These are phyloP conservation scores for Dendropsophus ebraccatus DNA, from an alignment of 2,113 vertebrate species.

Conservation along the genomic window DNA sequence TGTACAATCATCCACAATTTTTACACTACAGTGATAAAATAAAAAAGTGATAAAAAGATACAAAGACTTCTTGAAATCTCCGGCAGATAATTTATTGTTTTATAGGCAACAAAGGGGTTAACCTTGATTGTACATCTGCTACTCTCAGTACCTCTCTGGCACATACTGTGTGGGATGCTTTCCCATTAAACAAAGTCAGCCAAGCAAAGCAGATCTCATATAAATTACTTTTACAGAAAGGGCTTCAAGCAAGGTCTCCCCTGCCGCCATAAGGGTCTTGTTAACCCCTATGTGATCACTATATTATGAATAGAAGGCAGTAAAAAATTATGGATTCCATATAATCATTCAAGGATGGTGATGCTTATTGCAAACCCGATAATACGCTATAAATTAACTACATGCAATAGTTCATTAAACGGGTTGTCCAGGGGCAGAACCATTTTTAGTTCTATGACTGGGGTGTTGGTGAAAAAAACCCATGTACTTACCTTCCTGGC, in stretches of 20 bases:
- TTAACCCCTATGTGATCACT: constrained; percentile 10
- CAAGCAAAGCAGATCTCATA: constrained; percentile 48
- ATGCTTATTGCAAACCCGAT: not conserved
- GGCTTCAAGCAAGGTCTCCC: constrained; percentile 10
- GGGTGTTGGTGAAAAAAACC: no score
- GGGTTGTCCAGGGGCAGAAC: no score
- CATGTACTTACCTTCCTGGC: no score
- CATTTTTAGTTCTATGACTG: no score
- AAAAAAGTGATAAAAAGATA: not conserved
- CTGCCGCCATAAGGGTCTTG: constrained; percentile 19
- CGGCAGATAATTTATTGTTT: not conserved
- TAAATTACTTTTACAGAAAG: constrained; percentile 44
- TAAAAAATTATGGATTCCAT: not conserved
- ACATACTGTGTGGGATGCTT: constrained; percentile 16
- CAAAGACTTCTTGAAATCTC: not conserved
- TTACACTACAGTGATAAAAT: not conserved
- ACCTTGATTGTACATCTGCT: not conserved
- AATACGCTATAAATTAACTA: no score
- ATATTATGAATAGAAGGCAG: not conserved
- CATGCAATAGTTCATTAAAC: no score
- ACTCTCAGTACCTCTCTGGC: not conserved
- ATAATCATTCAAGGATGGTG: not conserved
- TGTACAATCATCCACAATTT: not conserved
- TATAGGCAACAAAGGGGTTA: constrained; percentile 1
- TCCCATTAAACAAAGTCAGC: constrained; percentile 34